These are phyloP conservation scores for Sprattus sprattus DNA, from an alignment of 2,113 vertebrate genomes.

Conservation along the genomic window DNA sequence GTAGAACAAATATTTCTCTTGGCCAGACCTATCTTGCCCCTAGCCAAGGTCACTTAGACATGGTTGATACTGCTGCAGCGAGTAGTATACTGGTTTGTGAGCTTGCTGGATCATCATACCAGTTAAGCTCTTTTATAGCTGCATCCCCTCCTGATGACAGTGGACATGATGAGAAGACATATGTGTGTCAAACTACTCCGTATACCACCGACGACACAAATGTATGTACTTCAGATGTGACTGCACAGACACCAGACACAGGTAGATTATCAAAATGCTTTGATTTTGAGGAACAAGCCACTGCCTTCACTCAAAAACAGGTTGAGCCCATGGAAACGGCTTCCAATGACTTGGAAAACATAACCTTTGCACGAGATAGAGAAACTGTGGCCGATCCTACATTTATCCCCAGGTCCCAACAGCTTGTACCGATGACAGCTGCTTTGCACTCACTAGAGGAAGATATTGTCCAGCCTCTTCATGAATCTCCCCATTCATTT, in stretches of 20 bases:
- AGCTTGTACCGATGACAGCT: neutral
- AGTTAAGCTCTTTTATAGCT: neutral
- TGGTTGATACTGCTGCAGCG: neutral
- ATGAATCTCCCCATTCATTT: neutral
- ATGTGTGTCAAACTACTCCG: neutral
- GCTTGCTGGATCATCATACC: neutral
- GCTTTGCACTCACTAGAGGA: neutral
- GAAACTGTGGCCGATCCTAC: neutral
- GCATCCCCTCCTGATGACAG: neutral
- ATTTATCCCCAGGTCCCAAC: neutral
- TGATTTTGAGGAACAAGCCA: slow-evolving; percentile 54
- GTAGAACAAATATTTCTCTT: neutral
- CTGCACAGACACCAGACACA: slow-evolving; percentile 54
- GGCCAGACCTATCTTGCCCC: neutral
- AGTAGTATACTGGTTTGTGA: neutral
- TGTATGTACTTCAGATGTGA: slow-evolving; percentile 50
- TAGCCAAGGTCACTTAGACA: neutral
- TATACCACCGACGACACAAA: neutral
- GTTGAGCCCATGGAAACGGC: slow-evolving; percentile 28
- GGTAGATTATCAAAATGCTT: slow-evolving; percentile 50
- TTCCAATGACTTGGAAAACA: neutral
- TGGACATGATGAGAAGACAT: neutral
- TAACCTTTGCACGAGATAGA: neutral
- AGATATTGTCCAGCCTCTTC: neutral
- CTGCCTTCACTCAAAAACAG: neutral